Evolutionary conservation across 1,140 invertebrate genomes (phyloP).

Genomic region (Panagrolaimus sp.): DNA sequence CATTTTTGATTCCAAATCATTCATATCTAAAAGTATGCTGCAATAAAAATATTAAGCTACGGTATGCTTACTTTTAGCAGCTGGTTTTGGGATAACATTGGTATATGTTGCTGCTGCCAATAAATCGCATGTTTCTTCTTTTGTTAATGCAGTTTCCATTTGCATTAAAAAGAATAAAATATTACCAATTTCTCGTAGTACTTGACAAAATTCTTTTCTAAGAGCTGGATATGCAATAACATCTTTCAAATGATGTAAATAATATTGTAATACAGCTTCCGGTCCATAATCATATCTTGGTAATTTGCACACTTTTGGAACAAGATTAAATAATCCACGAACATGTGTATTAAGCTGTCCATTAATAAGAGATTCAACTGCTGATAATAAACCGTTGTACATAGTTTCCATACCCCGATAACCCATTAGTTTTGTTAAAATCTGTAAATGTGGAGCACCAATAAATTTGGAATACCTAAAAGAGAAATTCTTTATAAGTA

Average conservation of each 20-base stretch:
- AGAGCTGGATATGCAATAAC: conserved; percentile 96
- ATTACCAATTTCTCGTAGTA: conserved; percentile 70
- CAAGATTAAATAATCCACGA: conserved; percentile 81
- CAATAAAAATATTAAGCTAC: not conserved
- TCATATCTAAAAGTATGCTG: not conserved
- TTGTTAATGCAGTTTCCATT: conserved; percentile 83
- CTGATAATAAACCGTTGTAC: conserved; percentile 89
- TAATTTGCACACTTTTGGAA: conserved; percentile 92
- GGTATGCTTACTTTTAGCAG: conserved; percentile 65
- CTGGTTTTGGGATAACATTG: conserved; percentile 90
- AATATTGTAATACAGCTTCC: conserved; percentile 86
- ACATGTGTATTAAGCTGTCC: conserved; percentile 69
- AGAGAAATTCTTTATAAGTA: conserved; percentile 31
- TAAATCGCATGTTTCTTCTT: conserved; percentile 89
- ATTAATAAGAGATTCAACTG: conserved; percentile 72
- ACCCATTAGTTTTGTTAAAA: conserved; percentile 84
- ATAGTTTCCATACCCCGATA: conserved; percentile 98
- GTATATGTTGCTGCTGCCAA: conserved; percentile 97
- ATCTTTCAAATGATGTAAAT: conserved; percentile 87
- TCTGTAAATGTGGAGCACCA: conserved; percentile 58
- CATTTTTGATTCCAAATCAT: conserved; percentile 9
- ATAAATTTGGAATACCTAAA: conserved; percentile 38
- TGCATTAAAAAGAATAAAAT: conserved; percentile 89
- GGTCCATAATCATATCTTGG: conserved; percentile 94
- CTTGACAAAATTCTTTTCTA: conserved; percentile 91